Percentiles rank a stretch among this genome's conserved stretches.
Evolutionary conservation across 2,888 invertebrate genomes (phyloP).

Genomic region (Phortica magna): DNA sequence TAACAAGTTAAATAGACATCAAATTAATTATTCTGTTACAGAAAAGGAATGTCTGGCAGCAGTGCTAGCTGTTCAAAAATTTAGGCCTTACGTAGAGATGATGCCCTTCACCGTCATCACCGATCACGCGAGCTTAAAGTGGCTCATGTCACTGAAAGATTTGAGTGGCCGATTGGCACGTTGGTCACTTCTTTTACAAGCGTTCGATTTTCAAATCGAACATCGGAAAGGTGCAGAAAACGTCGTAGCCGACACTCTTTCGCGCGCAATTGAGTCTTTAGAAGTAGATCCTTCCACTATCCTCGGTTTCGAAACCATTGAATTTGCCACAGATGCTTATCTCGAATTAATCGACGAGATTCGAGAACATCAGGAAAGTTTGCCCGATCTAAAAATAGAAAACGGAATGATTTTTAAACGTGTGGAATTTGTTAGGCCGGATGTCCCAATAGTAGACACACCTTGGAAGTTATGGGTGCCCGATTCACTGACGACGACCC

Average conservation of each 20-base stretch:
- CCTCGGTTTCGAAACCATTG: not conserved
- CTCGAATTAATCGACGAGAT: not conserved
- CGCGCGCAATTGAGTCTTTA: not conserved
- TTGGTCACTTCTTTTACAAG: too few relatives aligned
- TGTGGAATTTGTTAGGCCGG: not conserved
- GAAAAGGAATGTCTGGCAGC: not conserved
- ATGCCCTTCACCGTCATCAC: conserved; percentile 2
- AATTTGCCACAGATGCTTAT: not conserved
- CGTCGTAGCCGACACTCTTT: not conserved
- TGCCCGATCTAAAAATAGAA: not conserved
- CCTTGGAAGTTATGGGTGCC: not conserved
- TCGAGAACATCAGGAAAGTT: not conserved
- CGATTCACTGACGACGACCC: not conserved
- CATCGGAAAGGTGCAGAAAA: too few relatives aligned
- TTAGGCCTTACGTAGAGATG: not conserved
- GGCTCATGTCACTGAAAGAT: too few relatives aligned
- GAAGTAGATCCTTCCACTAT: not conserved
- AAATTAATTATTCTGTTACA: not conserved
- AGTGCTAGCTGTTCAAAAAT: not conserved
- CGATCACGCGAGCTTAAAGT: not conserved
- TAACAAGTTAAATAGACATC: not conserved
- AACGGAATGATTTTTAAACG: not conserved
- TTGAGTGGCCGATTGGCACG: too few relatives aligned
- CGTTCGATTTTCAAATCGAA: too few relatives aligned
- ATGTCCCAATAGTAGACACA: not conserved